phyloP scores from a whole-genome alignment of 92 coral and sea anemone species.

The Parazoanthus swiftii region DNA sequence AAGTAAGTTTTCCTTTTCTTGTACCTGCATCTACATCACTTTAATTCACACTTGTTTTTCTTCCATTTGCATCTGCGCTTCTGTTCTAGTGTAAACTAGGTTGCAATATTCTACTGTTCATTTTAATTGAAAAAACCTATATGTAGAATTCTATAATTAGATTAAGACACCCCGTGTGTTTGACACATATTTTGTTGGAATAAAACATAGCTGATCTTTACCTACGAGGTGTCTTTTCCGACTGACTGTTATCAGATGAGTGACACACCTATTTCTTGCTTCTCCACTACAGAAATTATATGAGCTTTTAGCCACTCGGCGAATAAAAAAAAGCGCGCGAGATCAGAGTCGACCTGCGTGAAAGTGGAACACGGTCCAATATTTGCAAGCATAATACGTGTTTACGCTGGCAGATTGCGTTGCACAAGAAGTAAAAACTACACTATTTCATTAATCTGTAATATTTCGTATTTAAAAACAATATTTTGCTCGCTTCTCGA shows the following conservation, averaged over 20 bases:
- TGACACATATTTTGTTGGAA: background rate
- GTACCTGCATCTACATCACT: too few relatives aligned
- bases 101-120: too few relatives aligned
- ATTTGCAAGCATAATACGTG: conserved; percentile 20
- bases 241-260: background rate
- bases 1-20: too few relatives aligned
- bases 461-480: background rate
- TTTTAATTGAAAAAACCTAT: too few relatives aligned
- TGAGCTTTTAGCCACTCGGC: background rate
- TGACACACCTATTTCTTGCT: background rate
- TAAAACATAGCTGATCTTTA: background rate
- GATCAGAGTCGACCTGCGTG: background rate
- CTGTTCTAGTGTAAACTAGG: too few relatives aligned
- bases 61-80: too few relatives aligned
- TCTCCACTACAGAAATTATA: background rate
- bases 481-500: background rate
- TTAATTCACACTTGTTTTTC: too few relatives aligned
- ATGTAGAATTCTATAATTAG: too few relatives aligned
- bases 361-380: conserved; percentile 25
- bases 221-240: background rate
- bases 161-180: too few relatives aligned
- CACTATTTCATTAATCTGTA: conserved; percentile 14
- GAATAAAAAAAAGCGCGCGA: conserved; percentile 22
- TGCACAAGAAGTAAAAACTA: background rate
- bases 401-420: background rate